Conservation (phyloP, 2,113 vertebrate species). For the Epinephelus moara region DNA sequence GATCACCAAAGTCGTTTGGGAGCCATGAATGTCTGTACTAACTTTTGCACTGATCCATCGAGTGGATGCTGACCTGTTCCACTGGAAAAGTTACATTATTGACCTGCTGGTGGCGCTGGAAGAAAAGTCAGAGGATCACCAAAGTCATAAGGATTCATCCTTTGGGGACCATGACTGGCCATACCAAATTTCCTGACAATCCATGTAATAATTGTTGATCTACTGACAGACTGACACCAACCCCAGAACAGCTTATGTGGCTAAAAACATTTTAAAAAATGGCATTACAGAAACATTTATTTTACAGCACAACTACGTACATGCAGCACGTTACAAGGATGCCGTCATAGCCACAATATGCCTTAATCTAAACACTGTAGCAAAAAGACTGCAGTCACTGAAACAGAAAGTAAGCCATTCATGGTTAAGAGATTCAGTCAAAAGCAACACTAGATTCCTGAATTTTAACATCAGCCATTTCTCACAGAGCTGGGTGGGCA, state of each 20-base stretch:
- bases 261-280: not conserved
- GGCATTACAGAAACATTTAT: not conserved
- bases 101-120: not conserved
- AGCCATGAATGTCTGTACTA: not conserved
- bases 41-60: not conserved
- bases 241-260: not conserved
- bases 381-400: not conserved
- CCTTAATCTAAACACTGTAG: not conserved
- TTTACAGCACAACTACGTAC: not conserved
- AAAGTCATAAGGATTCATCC: not conserved
- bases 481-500: constrained; percentile 50
- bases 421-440: constrained; percentile 12
- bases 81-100: no score
- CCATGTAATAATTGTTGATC: not conserved
- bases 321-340: constrained; percentile 1
- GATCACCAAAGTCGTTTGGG: not conserved
- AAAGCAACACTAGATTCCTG: constrained; percentile 37
- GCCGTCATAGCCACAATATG: not conserved
- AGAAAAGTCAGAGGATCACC: not conserved
- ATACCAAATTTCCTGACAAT: not conserved
- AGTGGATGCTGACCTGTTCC: not conserved
- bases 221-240: not conserved
- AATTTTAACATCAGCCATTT: constrained; percentile 37
- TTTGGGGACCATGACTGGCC: not conserved
- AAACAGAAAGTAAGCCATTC: constrained; percentile 38